Conservation (phyloP, 2,113 vertebrate species). For the Castor canadensis region DNA sequence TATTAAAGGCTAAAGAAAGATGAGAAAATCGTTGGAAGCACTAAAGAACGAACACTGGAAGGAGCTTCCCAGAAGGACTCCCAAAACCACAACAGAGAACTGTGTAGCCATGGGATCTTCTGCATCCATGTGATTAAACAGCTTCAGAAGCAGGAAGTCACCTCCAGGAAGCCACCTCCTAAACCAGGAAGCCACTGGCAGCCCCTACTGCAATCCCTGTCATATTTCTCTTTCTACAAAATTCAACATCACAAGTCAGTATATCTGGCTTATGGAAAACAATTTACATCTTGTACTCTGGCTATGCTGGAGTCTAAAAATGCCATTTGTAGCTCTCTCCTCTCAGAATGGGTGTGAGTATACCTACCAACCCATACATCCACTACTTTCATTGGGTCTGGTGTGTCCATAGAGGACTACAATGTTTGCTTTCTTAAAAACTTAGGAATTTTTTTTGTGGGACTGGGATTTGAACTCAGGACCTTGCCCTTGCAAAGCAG, state of each 20-base stretch:
- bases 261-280: background rate
- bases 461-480: no score
- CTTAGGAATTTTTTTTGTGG: no score
- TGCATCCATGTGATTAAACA: no score
- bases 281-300: background rate
- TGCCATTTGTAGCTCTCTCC: background rate
- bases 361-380: no score
- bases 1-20: background rate
- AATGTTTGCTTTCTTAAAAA: background rate
- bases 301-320: background rate
- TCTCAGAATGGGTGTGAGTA: background rate
- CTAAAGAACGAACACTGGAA: background rate
- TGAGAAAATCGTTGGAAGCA: background rate
- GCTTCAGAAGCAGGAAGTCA: background rate
- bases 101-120: background rate
- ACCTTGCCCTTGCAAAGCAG: no score
- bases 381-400: background rate
- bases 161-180: background rate
- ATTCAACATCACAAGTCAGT: accelerated
- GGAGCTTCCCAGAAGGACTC: background rate
- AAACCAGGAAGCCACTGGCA: background rate
- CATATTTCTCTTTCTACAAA: background rate
- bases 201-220: background rate
- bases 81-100: background rate
- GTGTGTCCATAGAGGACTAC: background rate